phyloP scores from a whole-genome alignment of 2,113 vertebrate genomes.

The Sprattus sprattus region DNA sequence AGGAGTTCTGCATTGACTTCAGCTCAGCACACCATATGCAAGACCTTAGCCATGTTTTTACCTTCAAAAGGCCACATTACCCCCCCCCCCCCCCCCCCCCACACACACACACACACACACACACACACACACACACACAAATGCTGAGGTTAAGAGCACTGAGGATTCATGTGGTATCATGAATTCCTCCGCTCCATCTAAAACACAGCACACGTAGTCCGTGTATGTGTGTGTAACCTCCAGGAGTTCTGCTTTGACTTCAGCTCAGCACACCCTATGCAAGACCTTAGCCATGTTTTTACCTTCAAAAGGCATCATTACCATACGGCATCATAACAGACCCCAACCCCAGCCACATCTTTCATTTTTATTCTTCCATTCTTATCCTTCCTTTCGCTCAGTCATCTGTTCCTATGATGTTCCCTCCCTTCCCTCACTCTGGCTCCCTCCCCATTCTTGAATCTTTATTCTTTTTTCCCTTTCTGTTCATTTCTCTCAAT shows the following conservation, averaged over 20 bases:
- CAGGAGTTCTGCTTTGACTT: not conserved
- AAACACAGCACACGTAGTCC: not conserved
- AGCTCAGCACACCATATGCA: not conserved
- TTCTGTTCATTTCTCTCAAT: not conserved
- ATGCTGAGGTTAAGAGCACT: not conserved
- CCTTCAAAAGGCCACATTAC: not conserved
- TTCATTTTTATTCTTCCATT: not conserved
- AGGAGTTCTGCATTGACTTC: not conserved
- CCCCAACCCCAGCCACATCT: not conserved
- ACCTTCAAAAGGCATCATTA: not conserved
- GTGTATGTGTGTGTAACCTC: slow-evolving; percentile 18
- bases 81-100: not conserved
- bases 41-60: not conserved
- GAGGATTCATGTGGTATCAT: slow-evolving; percentile 43
- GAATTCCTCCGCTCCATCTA: slow-evolving; percentile 45
- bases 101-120: not conserved
- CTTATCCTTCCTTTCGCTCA: not conserved
- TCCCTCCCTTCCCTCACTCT: not conserved
- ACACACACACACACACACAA: not conserved
- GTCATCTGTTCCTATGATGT: not conserved
- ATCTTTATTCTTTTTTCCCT: not conserved
- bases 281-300: not conserved
- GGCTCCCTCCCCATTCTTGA: not conserved
- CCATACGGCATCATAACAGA: no score
- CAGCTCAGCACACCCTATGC: not conserved